Evolutionary conservation across 1,140 invertebrate species (phyloP).

Genomic region (Pectinophora gossypiella): DNA sequence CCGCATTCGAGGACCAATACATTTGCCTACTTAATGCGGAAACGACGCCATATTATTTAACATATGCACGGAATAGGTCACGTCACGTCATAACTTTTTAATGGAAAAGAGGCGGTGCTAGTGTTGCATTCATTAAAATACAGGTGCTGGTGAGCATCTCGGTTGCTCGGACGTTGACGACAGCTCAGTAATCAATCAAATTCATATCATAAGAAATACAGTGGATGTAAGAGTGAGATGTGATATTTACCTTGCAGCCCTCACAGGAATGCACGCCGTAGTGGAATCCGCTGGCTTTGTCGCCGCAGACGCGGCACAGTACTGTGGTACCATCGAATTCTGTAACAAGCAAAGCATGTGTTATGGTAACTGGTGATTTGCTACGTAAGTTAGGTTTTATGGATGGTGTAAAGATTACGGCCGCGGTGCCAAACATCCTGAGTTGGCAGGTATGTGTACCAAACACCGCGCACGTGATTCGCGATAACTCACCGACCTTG

Average conservation of each 20-base stretch:
- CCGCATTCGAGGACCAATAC: not conserved
- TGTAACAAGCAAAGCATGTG: slow-evolving; percentile 78
- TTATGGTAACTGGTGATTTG: slow-evolving; percentile 6
- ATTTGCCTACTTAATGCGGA: not conserved
- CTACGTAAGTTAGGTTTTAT: slow-evolving; percentile 13
- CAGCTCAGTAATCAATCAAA: not conserved
- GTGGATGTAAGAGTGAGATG: not conserved
- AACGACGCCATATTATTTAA: not conserved
- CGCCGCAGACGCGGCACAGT: slow-evolving; percentile 97
- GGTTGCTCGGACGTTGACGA: not conserved
- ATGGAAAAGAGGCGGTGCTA: not conserved
- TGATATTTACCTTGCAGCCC: slow-evolving; percentile 94
- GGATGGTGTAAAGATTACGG: slow-evolving; percentile 24
- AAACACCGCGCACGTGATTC: slow-evolving; percentile 41
- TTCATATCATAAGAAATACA: not conserved
- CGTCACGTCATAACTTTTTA: not conserved
- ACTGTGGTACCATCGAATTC: slow-evolving; percentile 99
- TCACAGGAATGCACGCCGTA: slow-evolving; percentile 99
- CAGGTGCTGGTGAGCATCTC: slow-evolving; percentile 1
- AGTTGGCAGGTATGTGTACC: slow-evolving; percentile 29
- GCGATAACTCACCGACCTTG: slow-evolving; percentile 41
- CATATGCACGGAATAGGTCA: not conserved
- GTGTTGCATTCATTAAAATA: not conserved
- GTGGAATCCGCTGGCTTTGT: slow-evolving; percentile 99
- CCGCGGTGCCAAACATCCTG: slow-evolving; percentile 44